Evolutionary conservation across 1,140 invertebrate species (phyloP).

Genomic region (Drosophila mayri): DNA sequence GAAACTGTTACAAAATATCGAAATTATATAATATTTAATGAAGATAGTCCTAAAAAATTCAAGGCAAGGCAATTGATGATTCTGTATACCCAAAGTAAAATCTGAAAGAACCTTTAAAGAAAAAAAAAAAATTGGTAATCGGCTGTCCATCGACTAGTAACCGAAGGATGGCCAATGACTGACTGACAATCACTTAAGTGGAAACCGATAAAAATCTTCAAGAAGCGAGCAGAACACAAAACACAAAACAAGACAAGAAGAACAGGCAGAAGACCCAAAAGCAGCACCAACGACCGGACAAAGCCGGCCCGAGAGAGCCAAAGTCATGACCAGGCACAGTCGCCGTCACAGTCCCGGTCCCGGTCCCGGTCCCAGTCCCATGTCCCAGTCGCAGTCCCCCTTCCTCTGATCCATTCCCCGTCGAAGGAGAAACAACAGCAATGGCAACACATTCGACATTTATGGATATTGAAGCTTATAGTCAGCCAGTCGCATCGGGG

Average conservation of each 20-base stretch:
- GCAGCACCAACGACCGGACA: slow-evolving; percentile 41
- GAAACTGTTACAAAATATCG: background rate
- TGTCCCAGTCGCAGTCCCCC: background rate
- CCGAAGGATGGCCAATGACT: slow-evolving; percentile 67
- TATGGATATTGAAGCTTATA: slow-evolving; percentile 84
- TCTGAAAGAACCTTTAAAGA: slow-evolving; percentile 17
- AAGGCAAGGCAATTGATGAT: background rate
- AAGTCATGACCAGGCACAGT: slow-evolving; percentile 68
- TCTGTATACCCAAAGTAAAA: slow-evolving; percentile 12
- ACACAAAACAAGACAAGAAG: slow-evolving; percentile 29
- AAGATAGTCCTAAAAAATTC: background rate
- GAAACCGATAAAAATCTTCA: slow-evolving; percentile 83
- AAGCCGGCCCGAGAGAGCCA: slow-evolving; percentile 52
- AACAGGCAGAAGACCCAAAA: slow-evolving; percentile 39
- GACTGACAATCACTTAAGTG: slow-evolving; percentile 84
- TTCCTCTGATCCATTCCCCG: slow-evolving; percentile 15
- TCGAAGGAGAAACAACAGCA: slow-evolving; percentile 48
- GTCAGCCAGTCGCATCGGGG: slow-evolving; percentile 49
- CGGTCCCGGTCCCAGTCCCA: slow-evolving; percentile 11
- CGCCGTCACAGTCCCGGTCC: slow-evolving; percentile 13
- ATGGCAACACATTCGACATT: slow-evolving; percentile 75
- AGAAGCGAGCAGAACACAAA: slow-evolving; percentile 41
- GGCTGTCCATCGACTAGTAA: slow-evolving; percentile 48
- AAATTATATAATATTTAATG: background rate
- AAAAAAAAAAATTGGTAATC: slow-evolving; percentile 28